phyloP scores from a whole-genome alignment of 1,140 invertebrate species.

The Radopholus similis region DNA sequence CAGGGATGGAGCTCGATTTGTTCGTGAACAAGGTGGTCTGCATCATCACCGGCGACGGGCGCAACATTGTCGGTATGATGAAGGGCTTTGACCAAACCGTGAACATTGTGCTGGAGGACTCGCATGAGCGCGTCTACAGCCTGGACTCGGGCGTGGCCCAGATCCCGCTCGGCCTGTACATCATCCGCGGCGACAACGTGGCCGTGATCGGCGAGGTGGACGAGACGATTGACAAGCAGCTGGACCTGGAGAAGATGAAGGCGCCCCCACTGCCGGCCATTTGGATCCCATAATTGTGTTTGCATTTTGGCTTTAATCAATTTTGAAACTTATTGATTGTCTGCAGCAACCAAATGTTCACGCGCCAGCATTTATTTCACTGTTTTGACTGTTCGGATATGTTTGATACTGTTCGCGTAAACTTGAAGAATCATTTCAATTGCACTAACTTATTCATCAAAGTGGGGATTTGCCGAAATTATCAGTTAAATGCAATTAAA shows the following conservation, averaged over 20 bases:
- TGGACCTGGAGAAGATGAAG: slow-evolving; percentile 44
- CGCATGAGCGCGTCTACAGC: slow-evolving; percentile 89
- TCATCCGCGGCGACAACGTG: slow-evolving; percentile 96
- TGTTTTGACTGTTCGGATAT: too few species aligned
- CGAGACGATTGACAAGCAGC: slow-evolving; percentile 44
- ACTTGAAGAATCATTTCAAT: too few species aligned
- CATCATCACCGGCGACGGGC: slow-evolving; percentile 44
- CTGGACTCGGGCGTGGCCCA: slow-evolving; percentile 84
- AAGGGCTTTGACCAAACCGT: slow-evolving; percentile 96
- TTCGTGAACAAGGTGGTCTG: slow-evolving; percentile 39
- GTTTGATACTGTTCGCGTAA: too few species aligned
- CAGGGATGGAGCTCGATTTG: slow-evolving; percentile 31
- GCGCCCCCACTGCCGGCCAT: slow-evolving; percentile 41
- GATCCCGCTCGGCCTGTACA: slow-evolving; percentile 89
- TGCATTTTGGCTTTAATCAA: slow-evolving; percentile 9
- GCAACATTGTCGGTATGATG: slow-evolving; percentile 69
- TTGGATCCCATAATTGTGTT: not conserved
- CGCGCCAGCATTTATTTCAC: too few species aligned
- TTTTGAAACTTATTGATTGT: too few species aligned
- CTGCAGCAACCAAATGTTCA: too few species aligned
- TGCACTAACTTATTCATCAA: too few species aligned
- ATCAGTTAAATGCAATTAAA: too few species aligned
- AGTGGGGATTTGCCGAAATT: too few species aligned
- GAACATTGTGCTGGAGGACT: slow-evolving; percentile 93
- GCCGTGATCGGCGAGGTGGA: slow-evolving; percentile 50